Evolutionary conservation across 2,113 vertebrate species (phyloP).

Genomic region (Anolis carolinensis): DNA sequence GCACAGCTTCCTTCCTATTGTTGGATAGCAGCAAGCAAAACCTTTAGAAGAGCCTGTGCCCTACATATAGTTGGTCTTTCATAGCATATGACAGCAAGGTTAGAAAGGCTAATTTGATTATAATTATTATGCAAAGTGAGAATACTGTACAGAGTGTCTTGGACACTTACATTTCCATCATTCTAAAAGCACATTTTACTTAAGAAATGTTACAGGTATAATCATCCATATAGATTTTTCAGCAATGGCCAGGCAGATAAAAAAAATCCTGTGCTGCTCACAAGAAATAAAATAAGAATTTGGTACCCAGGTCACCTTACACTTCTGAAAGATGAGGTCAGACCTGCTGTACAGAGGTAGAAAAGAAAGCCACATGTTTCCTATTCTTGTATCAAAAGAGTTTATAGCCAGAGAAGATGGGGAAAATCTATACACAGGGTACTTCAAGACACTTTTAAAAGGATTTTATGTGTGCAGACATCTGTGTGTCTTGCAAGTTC

Average conservation of each 20-base stretch:
- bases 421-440: too few species aligned
- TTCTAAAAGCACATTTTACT: neutral
- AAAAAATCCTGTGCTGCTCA: neutral
- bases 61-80: slow-evolving; percentile 3
- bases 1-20: neutral
- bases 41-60: neutral
- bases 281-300: neutral
- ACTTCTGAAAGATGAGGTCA: neutral
- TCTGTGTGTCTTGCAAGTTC: too few species aligned
- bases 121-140: neutral
- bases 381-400: neutral
- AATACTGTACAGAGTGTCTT: neutral
- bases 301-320: neutral
- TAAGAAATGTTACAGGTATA: neutral
- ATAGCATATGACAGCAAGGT: slow-evolving; percentile 17
- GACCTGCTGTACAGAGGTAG: neutral
- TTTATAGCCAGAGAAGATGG: neutral
- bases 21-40: neutral
- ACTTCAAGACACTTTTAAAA: too few species aligned
- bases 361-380: neutral
- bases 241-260: neutral
- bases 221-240: neutral
- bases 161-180: neutral
- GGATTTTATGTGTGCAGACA: too few species aligned
- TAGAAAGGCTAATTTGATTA: slow-evolving; percentile 15